phyloP scores from a whole-genome alignment of 2,797 vertebrate species.

The Melanotaenia pygmaea region DNA sequence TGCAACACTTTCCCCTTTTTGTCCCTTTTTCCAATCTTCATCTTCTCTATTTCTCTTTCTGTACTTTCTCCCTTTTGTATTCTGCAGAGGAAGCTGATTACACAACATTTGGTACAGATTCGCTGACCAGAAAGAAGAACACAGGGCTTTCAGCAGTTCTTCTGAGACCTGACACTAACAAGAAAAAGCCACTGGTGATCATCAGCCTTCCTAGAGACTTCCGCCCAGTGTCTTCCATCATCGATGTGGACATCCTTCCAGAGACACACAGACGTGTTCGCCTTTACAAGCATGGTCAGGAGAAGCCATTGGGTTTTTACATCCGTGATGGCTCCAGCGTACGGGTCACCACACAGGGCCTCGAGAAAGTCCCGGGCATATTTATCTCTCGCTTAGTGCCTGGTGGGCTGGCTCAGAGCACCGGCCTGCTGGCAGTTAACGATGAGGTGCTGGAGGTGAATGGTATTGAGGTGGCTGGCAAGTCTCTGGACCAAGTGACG shows the following conservation, averaged over 20 bases:
- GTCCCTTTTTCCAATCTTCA: not conserved
- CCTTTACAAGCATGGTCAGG: conserved; percentile 95
- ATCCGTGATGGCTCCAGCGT: conserved; percentile 96
- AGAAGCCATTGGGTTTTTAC: conserved; percentile 96
- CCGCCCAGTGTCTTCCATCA: conserved; percentile 96
- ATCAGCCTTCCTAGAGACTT: conserved; percentile 97
- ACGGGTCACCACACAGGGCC: conserved; percentile 91
- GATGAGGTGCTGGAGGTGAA: conserved; percentile 98
- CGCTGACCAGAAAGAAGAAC: conserved; percentile 92
- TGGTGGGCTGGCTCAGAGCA: conserved; percentile 95
- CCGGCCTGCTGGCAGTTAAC: conserved; percentile 93
- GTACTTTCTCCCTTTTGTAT: conserved; percentile 1
- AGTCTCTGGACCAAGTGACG: conserved; percentile 96
- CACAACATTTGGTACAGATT: conserved; percentile 90
- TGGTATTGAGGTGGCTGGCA: conserved; percentile 94
- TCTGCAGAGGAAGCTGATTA: conserved; percentile 95
- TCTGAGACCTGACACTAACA: conserved; percentile 88
- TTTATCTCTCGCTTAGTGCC: conserved; percentile 97
- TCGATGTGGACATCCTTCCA: conserved; percentile 96
- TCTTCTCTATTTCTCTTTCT: conserved; percentile 23
- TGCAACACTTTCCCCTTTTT: not conserved
- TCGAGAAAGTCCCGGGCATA: conserved; percentile 96
- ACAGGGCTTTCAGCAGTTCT: conserved; percentile 90
- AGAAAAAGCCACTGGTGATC: conserved; percentile 91
- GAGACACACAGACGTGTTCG: conserved; percentile 94